Evolutionary conservation across 2,888 invertebrate genomes (phyloP).

Genomic region (Drosophila nigricruria): DNA sequence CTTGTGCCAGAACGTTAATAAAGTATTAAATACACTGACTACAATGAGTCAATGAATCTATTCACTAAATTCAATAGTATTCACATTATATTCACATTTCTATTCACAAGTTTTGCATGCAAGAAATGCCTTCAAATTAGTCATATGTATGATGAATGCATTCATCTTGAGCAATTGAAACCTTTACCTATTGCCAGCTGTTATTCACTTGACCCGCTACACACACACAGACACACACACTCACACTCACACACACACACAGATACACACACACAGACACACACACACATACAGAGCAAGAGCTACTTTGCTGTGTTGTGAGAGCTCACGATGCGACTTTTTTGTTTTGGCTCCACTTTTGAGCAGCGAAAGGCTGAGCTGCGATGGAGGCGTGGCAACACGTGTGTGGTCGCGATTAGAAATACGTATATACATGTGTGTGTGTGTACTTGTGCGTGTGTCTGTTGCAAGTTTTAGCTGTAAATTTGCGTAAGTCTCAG

Average conservation of each 20-base stretch:
- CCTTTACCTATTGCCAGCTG: constrained; percentile 7
- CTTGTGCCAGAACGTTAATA: no score
- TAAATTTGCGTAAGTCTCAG: constrained; percentile 14
- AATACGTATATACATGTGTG: constrained; percentile 8
- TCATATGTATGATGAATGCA: constrained; percentile 30
- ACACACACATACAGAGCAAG: constrained; percentile 38
- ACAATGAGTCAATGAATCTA: neutral
- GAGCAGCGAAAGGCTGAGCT: neutral
- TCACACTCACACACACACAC: neutral
- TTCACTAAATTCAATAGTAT: neutral
- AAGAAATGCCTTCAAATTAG: neutral
- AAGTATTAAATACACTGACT: no score
- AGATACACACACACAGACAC: neutral
- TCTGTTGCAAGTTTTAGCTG: constrained; percentile 34
- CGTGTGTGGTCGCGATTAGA: constrained; percentile 54
- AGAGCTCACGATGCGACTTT: constrained; percentile 48
- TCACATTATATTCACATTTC: neutral
- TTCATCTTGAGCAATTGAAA: constrained; percentile 19
- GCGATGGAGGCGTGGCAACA: neutral
- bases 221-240: constrained; percentile 4
- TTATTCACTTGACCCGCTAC: constrained; percentile 45
- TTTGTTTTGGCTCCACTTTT: constrained; percentile 14
- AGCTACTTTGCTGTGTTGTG: constrained; percentile 67
- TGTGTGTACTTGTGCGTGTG: neutral
- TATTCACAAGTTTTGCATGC: neutral